These are phyloP conservation scores for Rhea americana DNA, from an alignment of 2,113 vertebrate genomes.

Conservation along the genomic window DNA sequence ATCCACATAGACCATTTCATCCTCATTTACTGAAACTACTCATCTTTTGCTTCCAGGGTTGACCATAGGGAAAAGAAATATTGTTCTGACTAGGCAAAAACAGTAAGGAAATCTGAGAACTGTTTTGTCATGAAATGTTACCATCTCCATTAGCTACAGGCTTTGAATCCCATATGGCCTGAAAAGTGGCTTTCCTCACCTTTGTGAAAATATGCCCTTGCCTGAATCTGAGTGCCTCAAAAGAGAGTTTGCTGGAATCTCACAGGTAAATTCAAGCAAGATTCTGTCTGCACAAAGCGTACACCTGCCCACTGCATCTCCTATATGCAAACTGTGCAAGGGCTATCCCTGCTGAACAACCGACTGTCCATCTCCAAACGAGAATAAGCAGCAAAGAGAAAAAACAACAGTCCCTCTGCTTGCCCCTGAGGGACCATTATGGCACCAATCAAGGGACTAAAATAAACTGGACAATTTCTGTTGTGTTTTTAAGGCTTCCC, in stretches of 20 bases:
- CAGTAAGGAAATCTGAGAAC: background rate
- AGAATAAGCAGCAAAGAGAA: background rate
- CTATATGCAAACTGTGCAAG: background rate
- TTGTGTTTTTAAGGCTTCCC: background rate
- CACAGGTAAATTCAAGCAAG: background rate
- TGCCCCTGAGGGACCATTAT: background rate
- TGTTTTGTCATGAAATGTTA: background rate
- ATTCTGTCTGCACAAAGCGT: background rate
- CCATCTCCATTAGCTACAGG: background rate
- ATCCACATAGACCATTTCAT: background rate
- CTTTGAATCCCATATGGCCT: background rate
- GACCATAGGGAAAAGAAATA: background rate
- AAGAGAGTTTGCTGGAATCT: background rate
- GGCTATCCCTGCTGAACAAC: background rate
- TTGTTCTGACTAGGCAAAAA: background rate
- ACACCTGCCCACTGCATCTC: background rate
- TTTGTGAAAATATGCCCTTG: background rate
- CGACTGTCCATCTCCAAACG: background rate
- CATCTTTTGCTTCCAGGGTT: background rate
- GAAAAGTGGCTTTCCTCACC: background rate
- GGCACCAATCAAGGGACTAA: rapidly evolving
- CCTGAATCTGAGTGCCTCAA: background rate
- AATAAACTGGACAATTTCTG: background rate
- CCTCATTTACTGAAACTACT: background rate
- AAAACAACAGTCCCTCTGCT: background rate